Evolutionary conservation across 1,140 invertebrate genomes (phyloP).

Genomic region (Micrasema longulum): DNA sequence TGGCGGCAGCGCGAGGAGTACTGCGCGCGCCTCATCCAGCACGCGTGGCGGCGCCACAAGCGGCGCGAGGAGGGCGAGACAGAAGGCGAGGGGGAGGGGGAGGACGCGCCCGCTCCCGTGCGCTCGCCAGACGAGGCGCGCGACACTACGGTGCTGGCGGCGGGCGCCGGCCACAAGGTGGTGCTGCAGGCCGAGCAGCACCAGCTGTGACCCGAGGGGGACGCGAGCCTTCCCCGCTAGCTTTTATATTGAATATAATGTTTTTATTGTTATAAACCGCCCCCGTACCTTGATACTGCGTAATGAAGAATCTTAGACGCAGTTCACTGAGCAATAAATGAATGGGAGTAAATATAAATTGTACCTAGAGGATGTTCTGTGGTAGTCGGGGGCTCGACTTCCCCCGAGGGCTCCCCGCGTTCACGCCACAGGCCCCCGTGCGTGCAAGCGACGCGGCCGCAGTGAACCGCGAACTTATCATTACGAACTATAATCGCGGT

Average conservation of each 20-base stretch:
- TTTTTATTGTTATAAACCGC: neutral
- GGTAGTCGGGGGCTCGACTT: slow-evolving; percentile 46
- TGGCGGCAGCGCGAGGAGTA: slow-evolving; percentile 96
- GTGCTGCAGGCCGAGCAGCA: slow-evolving; percentile 79
- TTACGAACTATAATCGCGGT: slow-evolving; percentile 33
- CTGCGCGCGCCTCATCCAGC: slow-evolving; percentile 94
- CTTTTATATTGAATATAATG: slow-evolving; percentile 38
- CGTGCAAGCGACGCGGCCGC: neutral
- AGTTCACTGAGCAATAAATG: slow-evolving; percentile 51
- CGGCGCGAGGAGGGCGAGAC: slow-evolving; percentile 69
- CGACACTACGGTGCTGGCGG: slow-evolving; percentile 84
- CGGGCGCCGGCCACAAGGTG: slow-evolving; percentile 87
- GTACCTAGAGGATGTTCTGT: slow-evolving; percentile 16
- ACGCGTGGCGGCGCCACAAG: slow-evolving; percentile 91
- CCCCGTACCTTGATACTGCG: neutral
- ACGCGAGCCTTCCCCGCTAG: slow-evolving; percentile 60
- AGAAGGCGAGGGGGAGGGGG: slow-evolving; percentile 56
- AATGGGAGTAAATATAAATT: slow-evolving; percentile 43
- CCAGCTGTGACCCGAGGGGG: slow-evolving; percentile 73
- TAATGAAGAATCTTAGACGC: no score
- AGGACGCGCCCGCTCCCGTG: slow-evolving; percentile 59
- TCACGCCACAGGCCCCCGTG: slow-evolving; percentile 12
- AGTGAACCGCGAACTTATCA: slow-evolving; percentile 19
- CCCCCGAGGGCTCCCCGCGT: slow-evolving; percentile 50
- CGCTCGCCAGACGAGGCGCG: slow-evolving; percentile 59